phyloP scores from a whole-genome alignment of 1,140 invertebrate genomes.

The Pentalonia nigronervosa region DNA sequence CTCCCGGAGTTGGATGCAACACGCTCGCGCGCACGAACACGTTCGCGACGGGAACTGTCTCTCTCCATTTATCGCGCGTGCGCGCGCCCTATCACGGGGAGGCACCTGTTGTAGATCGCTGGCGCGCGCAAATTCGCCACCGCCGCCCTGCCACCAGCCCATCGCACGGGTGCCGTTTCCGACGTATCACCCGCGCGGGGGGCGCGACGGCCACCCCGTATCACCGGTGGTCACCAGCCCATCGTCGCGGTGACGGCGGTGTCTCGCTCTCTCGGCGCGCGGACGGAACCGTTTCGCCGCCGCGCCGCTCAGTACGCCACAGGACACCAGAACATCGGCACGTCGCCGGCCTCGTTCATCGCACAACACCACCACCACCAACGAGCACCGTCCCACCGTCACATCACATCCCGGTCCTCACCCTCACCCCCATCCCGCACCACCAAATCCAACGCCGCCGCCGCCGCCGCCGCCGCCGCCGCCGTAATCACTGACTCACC shows the following conservation, averaged over 20 bases:
- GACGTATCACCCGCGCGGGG: background rate
- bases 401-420: background rate
- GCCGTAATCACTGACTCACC: background rate
- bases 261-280: slow-evolving; percentile 22
- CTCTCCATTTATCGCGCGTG: too few species aligned
- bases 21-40: background rate
- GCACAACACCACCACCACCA: background rate
- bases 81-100: background rate
- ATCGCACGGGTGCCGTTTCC: background rate
- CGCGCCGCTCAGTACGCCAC: slow-evolving; percentile 24
- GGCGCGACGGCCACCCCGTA: background rate
- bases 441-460: background rate
- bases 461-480: background rate
- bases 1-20: slow-evolving; percentile 11
- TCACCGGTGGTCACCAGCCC: background rate
- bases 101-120: slow-evolving; percentile 40
- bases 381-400: background rate
- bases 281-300: background rate
- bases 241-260: background rate
- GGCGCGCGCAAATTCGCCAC: background rate
- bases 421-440: background rate
- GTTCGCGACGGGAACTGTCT: background rate
- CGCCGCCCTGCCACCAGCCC: too few species aligned
- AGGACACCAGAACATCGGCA: slow-evolving; percentile 5
- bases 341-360: background rate